A percentile compares a stretch with the other conserved stretches of the same genome.
Evolutionary conservation across 2,113 vertebrate species (phyloP).

Genomic region (Trochalopteron elliotii): DNA sequence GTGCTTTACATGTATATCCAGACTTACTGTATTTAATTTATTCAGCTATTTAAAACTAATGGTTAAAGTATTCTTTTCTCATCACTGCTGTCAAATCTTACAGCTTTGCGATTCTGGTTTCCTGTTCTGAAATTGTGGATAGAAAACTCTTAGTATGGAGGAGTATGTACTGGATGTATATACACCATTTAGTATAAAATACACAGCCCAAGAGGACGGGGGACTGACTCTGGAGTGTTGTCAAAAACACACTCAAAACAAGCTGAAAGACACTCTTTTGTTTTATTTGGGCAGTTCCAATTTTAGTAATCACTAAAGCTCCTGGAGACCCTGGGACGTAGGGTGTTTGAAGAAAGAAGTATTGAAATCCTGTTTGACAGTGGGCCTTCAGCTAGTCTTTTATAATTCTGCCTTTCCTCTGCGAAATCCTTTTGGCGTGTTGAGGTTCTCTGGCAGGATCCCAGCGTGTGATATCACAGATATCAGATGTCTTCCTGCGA

Average conservation of each 20-base stretch:
- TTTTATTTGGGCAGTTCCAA: not conserved
- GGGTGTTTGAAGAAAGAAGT: not conserved
- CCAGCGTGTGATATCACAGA: slow-evolving; percentile 2
- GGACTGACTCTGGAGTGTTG: not conserved
- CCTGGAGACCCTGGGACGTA: not conserved
- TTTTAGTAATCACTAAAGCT: not conserved
- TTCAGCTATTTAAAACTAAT: not conserved
- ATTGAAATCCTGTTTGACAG: not conserved
- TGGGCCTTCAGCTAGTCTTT: slow-evolving; percentile 1
- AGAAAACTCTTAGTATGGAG: not conserved
- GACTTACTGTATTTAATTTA: not conserved
- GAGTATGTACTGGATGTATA: not conserved
- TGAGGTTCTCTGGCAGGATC: slow-evolving; percentile 19
- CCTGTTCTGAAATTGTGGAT: not conserved
- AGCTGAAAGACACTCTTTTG: not conserved
- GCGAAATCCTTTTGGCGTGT: slow-evolving; percentile 39
- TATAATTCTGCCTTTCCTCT: slow-evolving; percentile 32
- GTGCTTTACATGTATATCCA: not conserved
- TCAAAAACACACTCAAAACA: not conserved
- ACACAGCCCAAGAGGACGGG: not conserved
- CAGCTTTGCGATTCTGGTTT: not conserved
- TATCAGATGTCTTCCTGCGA: slow-evolving; percentile 16
- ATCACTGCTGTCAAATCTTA: not conserved
- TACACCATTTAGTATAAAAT: not conserved
- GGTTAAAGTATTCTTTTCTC: not conserved